Base-by-base conservation (phyloP, 2,888 invertebrate species). In the Epinotia bilunana region DNA sequence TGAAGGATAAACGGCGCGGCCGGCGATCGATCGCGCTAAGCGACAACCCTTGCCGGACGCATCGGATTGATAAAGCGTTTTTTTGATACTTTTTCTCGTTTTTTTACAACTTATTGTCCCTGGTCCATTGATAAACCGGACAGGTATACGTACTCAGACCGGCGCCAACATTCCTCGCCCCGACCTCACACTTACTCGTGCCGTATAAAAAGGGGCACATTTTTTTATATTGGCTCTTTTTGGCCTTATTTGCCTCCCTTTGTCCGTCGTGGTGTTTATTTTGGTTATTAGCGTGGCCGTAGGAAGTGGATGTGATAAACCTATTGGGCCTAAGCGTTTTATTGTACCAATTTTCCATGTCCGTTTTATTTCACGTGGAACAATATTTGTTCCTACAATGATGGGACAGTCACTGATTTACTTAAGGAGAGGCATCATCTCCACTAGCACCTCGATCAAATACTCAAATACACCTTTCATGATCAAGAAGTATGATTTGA, bases 91-190 rank as follows among this genome's bases (percentile, higher is more conserved):
- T 88, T 89, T 88, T 87, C 86, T 88, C 81, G 83, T 86, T 87
- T 87, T 88, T 91, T 90, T 90, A 90, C 83, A 77, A 84, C 89
- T 91, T 90, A 90, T 93, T 92, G 91, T 90, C 88, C 90, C 85
- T 86, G 90, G 91, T 86, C 92, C 94, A 94, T 94, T 93, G 94
- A 94, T 93, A 94, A 93, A 93, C 90, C 73, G 91, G 90, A 94
- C 94, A 93, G 93, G 93, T 93, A 94, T 92, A 92, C 90, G 92
- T 93, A 93, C 93, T 93, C 93, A 93, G 93, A 92, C 93, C 90
- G 94, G 94, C 94, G 94, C 94, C 94, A 94, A 93, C 94, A 94
- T 94, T 94, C 94, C 91, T 92, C 91, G 91, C 81, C 87, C 86
- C 94, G 94, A 93, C 94, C 93, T 93, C 94, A 94, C 94, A 94